These are phyloP conservation scores for Rutilus rutilus DNA, from an alignment of 2,113 vertebrate species.

Conservation along the genomic window DNA sequence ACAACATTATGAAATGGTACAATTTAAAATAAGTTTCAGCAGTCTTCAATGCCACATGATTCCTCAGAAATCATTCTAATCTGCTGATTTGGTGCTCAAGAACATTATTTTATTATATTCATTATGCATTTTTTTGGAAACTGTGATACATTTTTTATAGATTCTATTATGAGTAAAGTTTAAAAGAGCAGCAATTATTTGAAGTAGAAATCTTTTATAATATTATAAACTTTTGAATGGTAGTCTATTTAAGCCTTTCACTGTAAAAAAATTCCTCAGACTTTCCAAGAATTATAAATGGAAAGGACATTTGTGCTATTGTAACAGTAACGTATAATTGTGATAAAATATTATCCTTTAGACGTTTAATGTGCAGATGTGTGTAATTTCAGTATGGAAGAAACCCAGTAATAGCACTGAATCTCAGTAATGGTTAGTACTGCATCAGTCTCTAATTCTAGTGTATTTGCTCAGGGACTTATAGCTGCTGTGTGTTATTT, in stretches of 20 bases:
- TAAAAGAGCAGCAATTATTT: too few relatives aligned
- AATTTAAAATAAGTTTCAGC: too few relatives aligned
- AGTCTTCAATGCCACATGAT: not conserved
- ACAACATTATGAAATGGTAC: too few relatives aligned
- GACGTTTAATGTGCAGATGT: not conserved
- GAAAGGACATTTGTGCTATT: not conserved
- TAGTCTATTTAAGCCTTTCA: not conserved
- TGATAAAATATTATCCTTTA: not conserved
- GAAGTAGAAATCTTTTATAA: too few relatives aligned
- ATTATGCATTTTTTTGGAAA: too few relatives aligned
- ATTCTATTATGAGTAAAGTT: too few relatives aligned
- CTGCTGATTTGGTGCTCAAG: not conserved
- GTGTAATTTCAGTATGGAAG: conserved; percentile 4
- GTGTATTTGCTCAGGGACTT: not conserved
- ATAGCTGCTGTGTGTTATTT: not conserved
- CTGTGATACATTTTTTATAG: too few relatives aligned
- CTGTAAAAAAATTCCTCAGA: not conserved
- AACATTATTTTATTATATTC: not conserved
- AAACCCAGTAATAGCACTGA: not conserved
- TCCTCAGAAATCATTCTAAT: not conserved
- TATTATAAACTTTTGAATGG: not conserved
- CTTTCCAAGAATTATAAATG: not conserved
- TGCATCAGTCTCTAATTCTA: not conserved
- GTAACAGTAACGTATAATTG: not conserved
- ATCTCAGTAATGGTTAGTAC: not conserved